Evolutionary conservation across 2,797 vertebrate genomes (phyloP).

Genomic region (Bufotes viridis): DNA sequence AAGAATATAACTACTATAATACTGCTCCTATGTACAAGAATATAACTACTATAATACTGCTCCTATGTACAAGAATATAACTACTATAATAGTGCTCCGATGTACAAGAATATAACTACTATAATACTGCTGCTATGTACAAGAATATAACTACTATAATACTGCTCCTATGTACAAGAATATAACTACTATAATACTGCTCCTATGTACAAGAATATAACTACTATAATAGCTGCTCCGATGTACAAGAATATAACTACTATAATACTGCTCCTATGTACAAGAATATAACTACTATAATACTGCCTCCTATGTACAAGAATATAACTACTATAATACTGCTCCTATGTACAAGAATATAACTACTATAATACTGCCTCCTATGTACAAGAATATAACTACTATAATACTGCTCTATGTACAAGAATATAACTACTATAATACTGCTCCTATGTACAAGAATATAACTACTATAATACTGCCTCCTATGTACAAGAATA

Average conservation of each 20-base stretch:
- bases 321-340: neutral
- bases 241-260: too few relatives aligned
- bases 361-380: too few relatives aligned
- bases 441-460: too few relatives aligned
- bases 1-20: constrained; percentile 17
- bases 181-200: constrained; percentile 13
- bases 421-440: too few relatives aligned
- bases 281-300: constrained; percentile 6
- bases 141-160: constrained; percentile 10
- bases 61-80: constrained; percentile 10
- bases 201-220: neutral
- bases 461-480: too few relatives aligned
- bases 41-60: constrained; percentile 5
- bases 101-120: constrained; percentile 11
- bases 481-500: too few relatives aligned
- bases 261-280: neutral
- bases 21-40: neutral
- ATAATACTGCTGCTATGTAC: constrained; percentile 4
- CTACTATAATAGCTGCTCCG: too few relatives aligned
- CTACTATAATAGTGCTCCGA: neutral
- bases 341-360: too few relatives aligned
- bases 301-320: neutral
- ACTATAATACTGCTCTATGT: too few relatives aligned
- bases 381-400: too few relatives aligned
- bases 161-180: constrained; percentile 12